These are phyloP conservation scores for Oceanodroma leucorhoa DNA, from an alignment of 2,797 vertebrate genomes.

Conservation along the genomic window DNA sequence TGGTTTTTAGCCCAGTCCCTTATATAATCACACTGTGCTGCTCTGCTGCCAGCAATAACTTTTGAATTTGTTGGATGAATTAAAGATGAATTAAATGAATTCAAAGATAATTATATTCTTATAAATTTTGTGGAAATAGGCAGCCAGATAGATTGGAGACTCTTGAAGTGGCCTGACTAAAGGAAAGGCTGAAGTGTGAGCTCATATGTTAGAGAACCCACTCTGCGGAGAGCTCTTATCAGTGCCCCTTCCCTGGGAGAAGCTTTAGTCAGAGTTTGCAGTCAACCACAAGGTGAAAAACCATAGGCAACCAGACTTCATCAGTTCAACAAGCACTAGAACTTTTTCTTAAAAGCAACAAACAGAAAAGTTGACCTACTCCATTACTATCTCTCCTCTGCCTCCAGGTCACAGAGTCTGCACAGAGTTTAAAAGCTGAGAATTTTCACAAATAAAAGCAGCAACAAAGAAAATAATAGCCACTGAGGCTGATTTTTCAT, in stretches of 20 bases:
- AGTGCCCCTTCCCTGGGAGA: neutral
- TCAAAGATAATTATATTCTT: neutral
- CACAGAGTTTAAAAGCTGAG: slow-evolving; percentile 11
- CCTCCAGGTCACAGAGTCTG: neutral
- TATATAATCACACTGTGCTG: neutral
- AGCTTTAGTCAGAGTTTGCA: neutral
- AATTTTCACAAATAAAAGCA: slow-evolving; percentile 33
- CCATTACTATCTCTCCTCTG: neutral
- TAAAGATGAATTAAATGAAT: neutral
- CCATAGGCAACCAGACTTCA: neutral
- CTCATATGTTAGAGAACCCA: neutral
- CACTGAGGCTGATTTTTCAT: neutral
- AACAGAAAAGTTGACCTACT: neutral
- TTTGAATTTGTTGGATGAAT: neutral
- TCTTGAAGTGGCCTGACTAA: neutral
- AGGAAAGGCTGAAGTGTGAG: neutral
- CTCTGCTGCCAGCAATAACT: neutral
- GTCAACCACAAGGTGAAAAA: neutral
- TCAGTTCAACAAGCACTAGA: neutral
- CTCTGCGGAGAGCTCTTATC: neutral
- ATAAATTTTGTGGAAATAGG: neutral
- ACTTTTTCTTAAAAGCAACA: neutral
- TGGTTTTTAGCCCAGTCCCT: neutral
- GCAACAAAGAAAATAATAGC: neutral
- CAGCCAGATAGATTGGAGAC: neutral